phyloP scores from a whole-genome alignment of 2,113 vertebrate genomes.

The Seriola dumerili region DNA sequence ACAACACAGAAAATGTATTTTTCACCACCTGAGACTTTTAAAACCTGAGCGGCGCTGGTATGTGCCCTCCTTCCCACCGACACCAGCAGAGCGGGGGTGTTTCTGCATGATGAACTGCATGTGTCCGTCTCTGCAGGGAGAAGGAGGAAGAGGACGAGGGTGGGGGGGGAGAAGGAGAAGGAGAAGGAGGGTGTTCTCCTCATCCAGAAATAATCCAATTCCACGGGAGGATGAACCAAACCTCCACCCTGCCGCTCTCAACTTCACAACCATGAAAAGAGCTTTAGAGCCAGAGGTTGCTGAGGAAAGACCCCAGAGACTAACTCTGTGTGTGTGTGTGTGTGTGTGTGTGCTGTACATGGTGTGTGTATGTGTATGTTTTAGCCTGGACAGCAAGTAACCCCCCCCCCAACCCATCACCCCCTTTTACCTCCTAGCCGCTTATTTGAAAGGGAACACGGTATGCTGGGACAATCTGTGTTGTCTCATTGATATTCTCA shows the following conservation, averaged over 20 bases:
- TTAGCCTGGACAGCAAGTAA: too few relatives aligned
- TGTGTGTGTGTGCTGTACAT: background rate
- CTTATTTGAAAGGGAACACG: background rate
- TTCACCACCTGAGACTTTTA: slow-evolving; percentile 20
- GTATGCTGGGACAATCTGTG: slow-evolving; percentile 5
- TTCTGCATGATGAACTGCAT: slow-evolving; percentile 65
- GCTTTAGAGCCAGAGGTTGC: slow-evolving; percentile 69
- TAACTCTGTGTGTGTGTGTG: slow-evolving; percentile 23
- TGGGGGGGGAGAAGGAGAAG: background rate
- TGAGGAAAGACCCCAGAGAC: slow-evolving; percentile 53
- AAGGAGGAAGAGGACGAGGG: background rate
- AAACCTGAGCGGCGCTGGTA: slow-evolving; percentile 13
- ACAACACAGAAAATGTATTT: slow-evolving; percentile 10
- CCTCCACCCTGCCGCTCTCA: slow-evolving; percentile 71
- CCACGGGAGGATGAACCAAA: slow-evolving; percentile 76
- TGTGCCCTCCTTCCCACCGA: slow-evolving; percentile 23
- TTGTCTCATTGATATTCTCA: slow-evolving; percentile 26
- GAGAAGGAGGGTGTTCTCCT: slow-evolving; percentile 29
- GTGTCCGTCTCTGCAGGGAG: slow-evolving; percentile 56
- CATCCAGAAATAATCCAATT: slow-evolving; percentile 81
- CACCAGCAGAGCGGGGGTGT: slow-evolving; percentile 37
- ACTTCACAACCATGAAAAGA: slow-evolving; percentile 74
- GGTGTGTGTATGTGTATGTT: slow-evolving; percentile 23
- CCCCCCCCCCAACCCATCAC: background rate
- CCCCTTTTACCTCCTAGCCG: slow-evolving; percentile 13